Evolutionary conservation across 23 tunicate genomes (phyloP).

Genomic region (Styela clava): DNA sequence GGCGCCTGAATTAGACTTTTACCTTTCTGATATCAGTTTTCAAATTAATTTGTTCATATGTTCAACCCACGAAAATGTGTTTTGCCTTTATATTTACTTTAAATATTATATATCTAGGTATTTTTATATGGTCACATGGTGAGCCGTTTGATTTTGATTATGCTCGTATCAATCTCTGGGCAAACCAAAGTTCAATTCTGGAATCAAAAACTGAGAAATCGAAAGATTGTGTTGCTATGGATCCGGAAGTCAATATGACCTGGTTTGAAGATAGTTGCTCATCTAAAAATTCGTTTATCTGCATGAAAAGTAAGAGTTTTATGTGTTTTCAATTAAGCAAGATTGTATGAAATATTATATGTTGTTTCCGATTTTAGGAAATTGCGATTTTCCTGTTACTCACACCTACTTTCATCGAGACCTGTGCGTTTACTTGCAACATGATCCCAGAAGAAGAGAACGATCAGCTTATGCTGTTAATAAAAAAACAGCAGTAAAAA

Average conservation of each 20-base stretch:
- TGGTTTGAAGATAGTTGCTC: slow-evolving; percentile 71
- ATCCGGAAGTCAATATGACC: slow-evolving; percentile 18
- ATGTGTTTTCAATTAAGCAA: neutral
- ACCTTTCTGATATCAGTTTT: too few species aligned
- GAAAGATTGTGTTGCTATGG: slow-evolving; percentile 59
- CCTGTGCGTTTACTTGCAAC: slow-evolving; percentile 42
- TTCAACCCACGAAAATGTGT: too few species aligned
- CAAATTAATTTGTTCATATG: too few species aligned
- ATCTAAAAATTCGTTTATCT: slow-evolving; percentile 36
- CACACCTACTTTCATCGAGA: slow-evolving; percentile 44
- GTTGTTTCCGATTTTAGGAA: slow-evolving; percentile 11
- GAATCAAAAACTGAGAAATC: slow-evolving; percentile 10
- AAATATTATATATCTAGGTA: slow-evolving; percentile 30
- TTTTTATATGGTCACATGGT: slow-evolving; percentile 65
- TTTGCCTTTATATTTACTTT: too few species aligned
- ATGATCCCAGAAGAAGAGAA: slow-evolving; percentile 31
- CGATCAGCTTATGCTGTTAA: slow-evolving; percentile 15
- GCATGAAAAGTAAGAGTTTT: slow-evolving; percentile 32
- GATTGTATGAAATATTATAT: neutral
- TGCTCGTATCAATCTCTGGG: slow-evolving; percentile 46
- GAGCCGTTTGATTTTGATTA: slow-evolving; percentile 40
- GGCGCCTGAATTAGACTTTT: too few species aligned
- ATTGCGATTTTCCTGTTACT: slow-evolving; percentile 43
- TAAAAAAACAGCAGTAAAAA: slow-evolving; percentile 32
- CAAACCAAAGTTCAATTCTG: neutral